Base-by-base conservation (phyloP, 2,797 vertebrate genomes). In the Ispidina picta region DNA sequence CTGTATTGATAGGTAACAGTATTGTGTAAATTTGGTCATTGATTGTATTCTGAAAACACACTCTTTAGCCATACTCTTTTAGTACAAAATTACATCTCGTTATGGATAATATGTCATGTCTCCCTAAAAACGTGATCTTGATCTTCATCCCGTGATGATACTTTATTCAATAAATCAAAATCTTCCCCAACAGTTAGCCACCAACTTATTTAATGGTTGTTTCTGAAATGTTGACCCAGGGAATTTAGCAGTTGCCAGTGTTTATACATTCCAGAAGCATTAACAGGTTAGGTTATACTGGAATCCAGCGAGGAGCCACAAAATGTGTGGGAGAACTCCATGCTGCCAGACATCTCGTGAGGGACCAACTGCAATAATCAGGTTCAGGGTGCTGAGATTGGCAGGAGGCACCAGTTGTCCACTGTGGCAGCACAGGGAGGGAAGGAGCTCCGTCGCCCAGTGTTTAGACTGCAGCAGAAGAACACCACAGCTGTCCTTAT, bases 221-320 rank as follows among this genome's bases (percentile, higher is more conserved):
- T 94, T 87, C 92, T 93, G 90, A 91, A 88, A 69, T 82, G 86
- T 94, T 95, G 54, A 73, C 58, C 68, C 22, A 90, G 93, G 77
- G 87, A 96, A 81, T 82, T 78, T 44, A 83, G 94, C 85, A 46
- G 94, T 95, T 94, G 86, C 80, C 93, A 89, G 75, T 98, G 97
- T 98, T 98, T 98, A 98, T 97, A 92, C 97, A 98, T 98, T 98
- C 98, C 97, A 96, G 92, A 95, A 96, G 90, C 93, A 90, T 96
- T 96, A 97, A 94, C 94, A 96, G 97, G 95, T 94, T 93, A 92
- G 86, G 89, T 92, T 96, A n/a, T 81, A 76, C 95, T 77, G 92
- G 96, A 96, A 96, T 91, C 92, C 70, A 63, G 91, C 80, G 93
- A 96, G 92, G 90, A 91, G 35, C 90, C 88, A 31, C 70, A 37